phyloP scores from a whole-genome alignment of 2,797 vertebrate species.

The Sparidentex hasta region DNA sequence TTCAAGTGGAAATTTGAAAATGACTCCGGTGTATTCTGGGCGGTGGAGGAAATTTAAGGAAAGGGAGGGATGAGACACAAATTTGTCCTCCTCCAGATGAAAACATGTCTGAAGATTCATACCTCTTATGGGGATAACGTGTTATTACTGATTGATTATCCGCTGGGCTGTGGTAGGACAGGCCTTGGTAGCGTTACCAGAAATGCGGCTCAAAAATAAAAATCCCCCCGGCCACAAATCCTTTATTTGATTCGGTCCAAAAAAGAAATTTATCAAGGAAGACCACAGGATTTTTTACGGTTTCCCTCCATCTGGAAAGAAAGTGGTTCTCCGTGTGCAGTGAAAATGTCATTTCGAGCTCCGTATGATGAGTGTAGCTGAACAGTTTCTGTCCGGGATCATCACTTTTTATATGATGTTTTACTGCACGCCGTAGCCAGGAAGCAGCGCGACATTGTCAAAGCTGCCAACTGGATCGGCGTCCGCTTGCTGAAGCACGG shows the following conservation, averaged over 20 bases:
- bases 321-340: conserved; percentile 31
- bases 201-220: conserved; percentile 61
- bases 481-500: neutral
- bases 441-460: neutral
- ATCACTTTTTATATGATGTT: conserved; percentile 26
- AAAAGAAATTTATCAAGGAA: conserved; percentile 40
- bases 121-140: conserved; percentile 44
- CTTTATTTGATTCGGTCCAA: conserved; percentile 61
- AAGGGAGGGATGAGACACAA: conserved; percentile 8
- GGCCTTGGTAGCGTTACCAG: conserved; percentile 35
- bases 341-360: conserved; percentile 12
- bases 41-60: neutral
- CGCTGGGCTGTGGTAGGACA: conserved; percentile 34
- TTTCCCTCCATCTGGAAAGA: conserved; percentile 45
- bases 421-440: conserved; percentile 6
- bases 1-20: conserved; percentile 24
- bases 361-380: conserved; percentile 5
- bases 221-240: conserved; percentile 35
- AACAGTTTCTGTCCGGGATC: conserved; percentile 27
- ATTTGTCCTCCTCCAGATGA: conserved; percentile 11
- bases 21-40: conserved; percentile 4
- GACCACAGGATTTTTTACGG: conserved; percentile 46
- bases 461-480: neutral
- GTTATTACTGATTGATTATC: conserved; percentile 63
- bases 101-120: conserved; percentile 32